These are phyloP conservation scores for Dysdera silvatica DNA, from an alignment of 1,140 invertebrate genomes.

Conservation along the genomic window DNA sequence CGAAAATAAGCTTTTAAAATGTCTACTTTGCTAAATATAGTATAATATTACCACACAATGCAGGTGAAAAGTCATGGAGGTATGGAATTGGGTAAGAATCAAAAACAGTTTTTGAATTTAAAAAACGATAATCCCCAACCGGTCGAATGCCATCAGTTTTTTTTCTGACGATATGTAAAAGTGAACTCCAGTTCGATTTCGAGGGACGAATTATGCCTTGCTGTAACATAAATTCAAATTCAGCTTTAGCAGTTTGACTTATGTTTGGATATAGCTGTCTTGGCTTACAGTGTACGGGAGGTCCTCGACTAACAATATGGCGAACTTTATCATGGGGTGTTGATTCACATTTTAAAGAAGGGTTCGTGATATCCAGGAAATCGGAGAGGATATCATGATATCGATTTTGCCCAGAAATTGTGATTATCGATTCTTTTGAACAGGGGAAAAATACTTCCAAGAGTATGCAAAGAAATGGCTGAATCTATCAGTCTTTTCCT, in stretches of 20 bases:
- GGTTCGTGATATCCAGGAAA: conserved; percentile 8
- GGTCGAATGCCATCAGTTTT: conserved; percentile 10
- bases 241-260: not conserved
- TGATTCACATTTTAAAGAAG: not conserved
- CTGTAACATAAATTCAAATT: conserved; percentile 20
- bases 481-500: no score
- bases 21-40: no score
- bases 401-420: no score
- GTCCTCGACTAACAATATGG: conserved; percentile 4
- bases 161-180: conserved; percentile 35
- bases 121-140: conserved; percentile 17
- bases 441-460: no score
- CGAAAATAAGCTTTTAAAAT: no score
- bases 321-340: not conserved
- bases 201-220: conserved; percentile 31
- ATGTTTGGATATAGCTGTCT: not conserved
- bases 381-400: not conserved
- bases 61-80: conserved; percentile 7
- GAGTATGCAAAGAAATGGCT: no score
- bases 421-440: no score
- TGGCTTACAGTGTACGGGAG: not conserved
- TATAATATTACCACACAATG: conserved; percentile 14
- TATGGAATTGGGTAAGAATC: conserved; percentile 28
- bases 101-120: conserved; percentile 14
- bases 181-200: conserved; percentile 28